These are phyloP conservation scores for Chrysopilus asiliformis DNA, from an alignment of 2,888 invertebrate species.

Conservation along the genomic window DNA sequence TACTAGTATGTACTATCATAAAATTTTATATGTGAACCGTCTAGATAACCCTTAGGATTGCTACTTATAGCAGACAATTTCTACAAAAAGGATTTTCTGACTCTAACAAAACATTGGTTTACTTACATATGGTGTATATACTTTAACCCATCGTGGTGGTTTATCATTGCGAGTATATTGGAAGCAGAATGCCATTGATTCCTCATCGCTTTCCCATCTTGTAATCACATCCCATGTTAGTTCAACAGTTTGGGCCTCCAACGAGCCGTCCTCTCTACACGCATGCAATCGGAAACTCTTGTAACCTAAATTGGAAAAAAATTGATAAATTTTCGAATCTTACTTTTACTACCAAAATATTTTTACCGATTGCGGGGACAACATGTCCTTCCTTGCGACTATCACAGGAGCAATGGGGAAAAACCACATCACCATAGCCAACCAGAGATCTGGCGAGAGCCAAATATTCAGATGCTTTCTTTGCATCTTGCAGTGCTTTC, in stretches of 20 bases:
- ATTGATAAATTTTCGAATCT: not conserved
- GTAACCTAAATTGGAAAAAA: slow-evolving; percentile 37
- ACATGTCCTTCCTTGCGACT: slow-evolving; percentile 81
- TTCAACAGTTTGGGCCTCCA: slow-evolving; percentile 66
- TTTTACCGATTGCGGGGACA: slow-evolving; percentile 54
- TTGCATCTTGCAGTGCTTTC: slow-evolving; percentile 85
- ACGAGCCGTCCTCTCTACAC: slow-evolving; percentile 67
- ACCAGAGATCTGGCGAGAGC: slow-evolving; percentile 70
- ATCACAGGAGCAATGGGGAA: slow-evolving; percentile 90
- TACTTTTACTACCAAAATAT: slow-evolving; percentile 26
- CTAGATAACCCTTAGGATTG: no score
- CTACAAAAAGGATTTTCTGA: no score
- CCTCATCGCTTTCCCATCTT: slow-evolving; percentile 83
- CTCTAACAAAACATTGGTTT: no score
- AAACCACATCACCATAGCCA: slow-evolving; percentile 87
- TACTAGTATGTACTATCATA: not conserved
- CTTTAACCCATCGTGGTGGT: slow-evolving; percentile 71
- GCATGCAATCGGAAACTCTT: slow-evolving; percentile 62
- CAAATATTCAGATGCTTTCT: slow-evolving; percentile 76
- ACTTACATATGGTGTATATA: slow-evolving; percentile 80
- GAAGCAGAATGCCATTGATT: slow-evolving; percentile 81
- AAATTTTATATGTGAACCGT: no score
- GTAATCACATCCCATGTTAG: slow-evolving; percentile 72
- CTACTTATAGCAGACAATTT: no score
- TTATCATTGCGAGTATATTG: slow-evolving; percentile 70